Percentiles rank a stretch among this genome's conserved stretches.
Evolutionary conservation across 2,797 vertebrate species (phyloP).

Genomic region (Limnodromus scolopaceus): DNA sequence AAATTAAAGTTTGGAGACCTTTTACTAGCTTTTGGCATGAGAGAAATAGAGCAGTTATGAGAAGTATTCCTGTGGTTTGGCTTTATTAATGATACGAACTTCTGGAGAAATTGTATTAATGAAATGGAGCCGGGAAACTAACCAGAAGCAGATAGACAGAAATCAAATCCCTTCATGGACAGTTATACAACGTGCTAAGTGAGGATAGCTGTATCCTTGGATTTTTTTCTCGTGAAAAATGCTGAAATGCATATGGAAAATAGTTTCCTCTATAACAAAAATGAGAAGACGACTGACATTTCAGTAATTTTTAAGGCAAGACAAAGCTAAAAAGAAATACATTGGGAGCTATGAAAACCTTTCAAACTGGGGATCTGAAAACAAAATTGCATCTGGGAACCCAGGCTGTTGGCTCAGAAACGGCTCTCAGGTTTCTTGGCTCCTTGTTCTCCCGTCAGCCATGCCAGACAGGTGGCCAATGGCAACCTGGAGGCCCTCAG

Average conservation of each 20-base stretch:
- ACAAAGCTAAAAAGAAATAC: background rate
- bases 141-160: background rate
- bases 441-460: background rate
- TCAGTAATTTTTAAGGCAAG: background rate
- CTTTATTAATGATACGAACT: background rate
- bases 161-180: background rate
- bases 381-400: background rate
- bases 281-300: background rate
- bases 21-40: background rate
- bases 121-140: background rate
- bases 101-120: background rate
- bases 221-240: background rate
- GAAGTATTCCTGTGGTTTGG: constrained; percentile 13
- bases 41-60: background rate
- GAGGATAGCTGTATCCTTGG: background rate
- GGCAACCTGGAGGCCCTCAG: background rate
- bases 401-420: background rate
- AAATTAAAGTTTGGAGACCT: background rate
- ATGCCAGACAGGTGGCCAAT: background rate
- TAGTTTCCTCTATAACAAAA: background rate
- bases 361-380: background rate
- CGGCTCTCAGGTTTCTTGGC: background rate
- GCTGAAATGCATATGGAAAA: background rate
- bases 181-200: background rate
- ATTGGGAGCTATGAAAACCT: background rate